A percentile compares a stretch with the other conserved stretches of the same genome.
phyloP scores from a whole-genome alignment of 2,888 invertebrate genomes.

The Chloroclystis v-ata region DNA sequence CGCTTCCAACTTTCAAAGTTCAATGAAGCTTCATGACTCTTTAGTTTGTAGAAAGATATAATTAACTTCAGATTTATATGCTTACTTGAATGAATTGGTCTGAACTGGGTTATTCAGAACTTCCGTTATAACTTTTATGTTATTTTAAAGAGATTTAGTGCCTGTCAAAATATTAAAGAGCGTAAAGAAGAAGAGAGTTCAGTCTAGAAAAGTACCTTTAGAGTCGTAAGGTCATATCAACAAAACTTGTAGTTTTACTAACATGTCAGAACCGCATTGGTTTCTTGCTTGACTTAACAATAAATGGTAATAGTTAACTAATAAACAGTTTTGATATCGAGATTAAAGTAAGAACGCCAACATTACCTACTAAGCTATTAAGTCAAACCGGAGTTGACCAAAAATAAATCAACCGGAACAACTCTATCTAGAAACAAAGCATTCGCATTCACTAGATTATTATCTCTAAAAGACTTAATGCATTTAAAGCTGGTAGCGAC shows the following conservation, averaged over 20 bases:
- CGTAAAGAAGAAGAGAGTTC: no score
- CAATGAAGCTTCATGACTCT: conserved; percentile 19
- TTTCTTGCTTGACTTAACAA: no score
- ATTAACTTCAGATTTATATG: neutral
- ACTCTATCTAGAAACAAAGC: conserved; percentile 74
- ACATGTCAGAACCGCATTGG: no score
- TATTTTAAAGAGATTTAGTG: no score
- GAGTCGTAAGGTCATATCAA: no score
- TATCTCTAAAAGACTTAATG: conserved; percentile 77
- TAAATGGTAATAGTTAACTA: no score
- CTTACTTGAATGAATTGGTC: neutral
- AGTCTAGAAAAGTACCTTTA: no score
- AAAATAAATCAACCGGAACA: conserved; percentile 74
- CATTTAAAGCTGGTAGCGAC: conserved; percentile 76
- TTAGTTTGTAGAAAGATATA: conserved; percentile 18
- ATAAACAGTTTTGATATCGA: conserved; percentile 23
- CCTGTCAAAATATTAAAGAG: no score
- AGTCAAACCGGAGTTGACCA: conserved; percentile 66
- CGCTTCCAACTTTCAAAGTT: conserved; percentile 2
- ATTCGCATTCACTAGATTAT: conserved; percentile 74
- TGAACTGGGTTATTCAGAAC: neutral
- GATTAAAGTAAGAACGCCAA: conserved; percentile 20
- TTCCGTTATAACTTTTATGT: neutral
- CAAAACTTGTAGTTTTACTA: no score
- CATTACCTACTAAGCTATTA: conserved; percentile 48